These are phyloP conservation scores for Pontoporia blainvillei DNA, from an alignment of 2,113 vertebrate genomes.

Conservation along the genomic window DNA sequence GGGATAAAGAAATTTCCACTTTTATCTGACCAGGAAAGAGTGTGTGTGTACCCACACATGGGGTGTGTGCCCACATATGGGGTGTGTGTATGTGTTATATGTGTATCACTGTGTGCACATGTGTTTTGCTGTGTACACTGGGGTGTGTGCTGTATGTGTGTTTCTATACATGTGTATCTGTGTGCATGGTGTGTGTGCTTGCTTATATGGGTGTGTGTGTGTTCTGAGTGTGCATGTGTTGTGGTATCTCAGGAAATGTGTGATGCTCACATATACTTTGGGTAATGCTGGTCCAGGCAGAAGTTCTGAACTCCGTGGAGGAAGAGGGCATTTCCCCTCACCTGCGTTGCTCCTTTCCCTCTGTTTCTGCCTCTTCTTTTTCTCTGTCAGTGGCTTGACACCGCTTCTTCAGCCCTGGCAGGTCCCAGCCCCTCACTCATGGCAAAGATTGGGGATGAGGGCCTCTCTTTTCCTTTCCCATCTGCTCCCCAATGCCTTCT, in stretches of 20 bases:
- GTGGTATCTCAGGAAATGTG: background rate
- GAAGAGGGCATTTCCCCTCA: background rate
- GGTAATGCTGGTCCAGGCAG: background rate
- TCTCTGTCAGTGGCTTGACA: background rate
- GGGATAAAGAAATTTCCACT: background rate
- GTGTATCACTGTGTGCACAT: no score
- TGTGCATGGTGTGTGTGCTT: background rate
- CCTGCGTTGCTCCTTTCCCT: accelerated
- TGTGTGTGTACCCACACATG: no score
- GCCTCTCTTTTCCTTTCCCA: background rate
- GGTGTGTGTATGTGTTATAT: no score
- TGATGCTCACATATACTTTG: background rate
- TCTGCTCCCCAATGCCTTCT: background rate
- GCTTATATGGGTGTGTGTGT: background rate
- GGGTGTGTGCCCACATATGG: no score
- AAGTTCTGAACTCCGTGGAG: background rate
- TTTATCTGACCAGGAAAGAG: background rate
- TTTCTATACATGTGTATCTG: background rate
- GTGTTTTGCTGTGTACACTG: background rate
- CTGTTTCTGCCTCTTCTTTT: background rate
- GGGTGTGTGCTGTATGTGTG: background rate
- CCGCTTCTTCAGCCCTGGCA: background rate
- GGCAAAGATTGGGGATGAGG: accelerated
- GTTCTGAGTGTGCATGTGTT: background rate
- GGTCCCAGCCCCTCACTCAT: background rate